These are phyloP conservation scores for Elachura formosa DNA, from an alignment of 2,113 vertebrate species.

Conservation along the genomic window DNA sequence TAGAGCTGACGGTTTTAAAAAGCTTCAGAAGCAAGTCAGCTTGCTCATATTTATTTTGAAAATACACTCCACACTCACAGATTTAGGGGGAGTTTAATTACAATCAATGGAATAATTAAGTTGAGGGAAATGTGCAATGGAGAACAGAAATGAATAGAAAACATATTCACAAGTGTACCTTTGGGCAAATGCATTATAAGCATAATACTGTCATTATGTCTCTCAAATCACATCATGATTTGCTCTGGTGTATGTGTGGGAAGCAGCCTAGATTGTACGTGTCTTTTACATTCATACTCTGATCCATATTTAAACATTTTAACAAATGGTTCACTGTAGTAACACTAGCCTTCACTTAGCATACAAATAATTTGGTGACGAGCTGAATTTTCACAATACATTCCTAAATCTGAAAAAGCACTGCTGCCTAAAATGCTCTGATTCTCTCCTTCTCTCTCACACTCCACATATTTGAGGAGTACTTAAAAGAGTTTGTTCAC, in stretches of 20 bases:
- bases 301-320: conserved; percentile 16
- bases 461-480: background rate
- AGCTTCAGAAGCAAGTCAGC: conserved; percentile 13
- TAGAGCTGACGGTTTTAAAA: background rate
- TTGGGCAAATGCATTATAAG: conserved; percentile 63
- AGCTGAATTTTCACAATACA: background rate
- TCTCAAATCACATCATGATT: conserved; percentile 61
- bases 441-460: background rate
- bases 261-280: background rate
- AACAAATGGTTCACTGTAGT: background rate
- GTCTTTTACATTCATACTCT: background rate
- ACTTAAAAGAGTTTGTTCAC: background rate
- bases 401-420: background rate
- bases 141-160: conserved; percentile 66
- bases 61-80: conserved; percentile 35
- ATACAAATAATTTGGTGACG: background rate
- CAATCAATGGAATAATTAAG: conserved; percentile 67
- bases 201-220: conserved; percentile 63
- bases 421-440: background rate
- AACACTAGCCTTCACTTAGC: background rate
- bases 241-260: conserved; percentile 22
- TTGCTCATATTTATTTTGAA: conserved; percentile 55
- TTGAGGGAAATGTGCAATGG: conserved; percentile 51
- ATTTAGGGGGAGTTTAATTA: conserved; percentile 62
- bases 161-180: conserved; percentile 60